These are phyloP conservation scores for Seladonia tumulorum DNA, from an alignment of 2,888 invertebrate species.

Conservation along the genomic window DNA sequence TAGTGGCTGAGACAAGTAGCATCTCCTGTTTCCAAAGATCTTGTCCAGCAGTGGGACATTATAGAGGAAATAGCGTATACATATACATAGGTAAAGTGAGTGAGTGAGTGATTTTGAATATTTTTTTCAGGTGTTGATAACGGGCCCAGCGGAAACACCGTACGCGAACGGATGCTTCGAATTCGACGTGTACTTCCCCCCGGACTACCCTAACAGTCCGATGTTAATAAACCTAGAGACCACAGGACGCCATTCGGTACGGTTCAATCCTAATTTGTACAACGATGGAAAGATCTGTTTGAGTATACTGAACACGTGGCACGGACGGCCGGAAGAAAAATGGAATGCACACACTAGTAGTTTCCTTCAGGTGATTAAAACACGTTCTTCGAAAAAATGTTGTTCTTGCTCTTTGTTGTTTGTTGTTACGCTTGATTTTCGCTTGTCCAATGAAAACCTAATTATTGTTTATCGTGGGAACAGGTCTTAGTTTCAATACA, in stretches of 20 bases:
- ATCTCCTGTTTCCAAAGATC: no score
- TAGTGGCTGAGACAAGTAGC: no score
- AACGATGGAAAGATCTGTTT: slow-evolving; percentile 98
- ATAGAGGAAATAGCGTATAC: no score
- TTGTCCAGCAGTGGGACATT: no score
- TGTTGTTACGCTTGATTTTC: not conserved
- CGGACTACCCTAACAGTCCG: slow-evolving; percentile 92
- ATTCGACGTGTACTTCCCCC: slow-evolving; percentile 95
- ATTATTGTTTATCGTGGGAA: not conserved
- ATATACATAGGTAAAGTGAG: no score
- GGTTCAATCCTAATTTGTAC: slow-evolving; percentile 97
- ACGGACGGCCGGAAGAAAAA: slow-evolving; percentile 97
- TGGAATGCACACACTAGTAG: slow-evolving; percentile 98
- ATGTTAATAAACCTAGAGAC: slow-evolving; percentile 97
- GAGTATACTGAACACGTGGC: slow-evolving; percentile 98
- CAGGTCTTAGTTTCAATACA: slow-evolving; percentile 96
- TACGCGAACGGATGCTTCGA: slow-evolving; percentile 97
- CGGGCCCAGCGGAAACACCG: slow-evolving; percentile 95
- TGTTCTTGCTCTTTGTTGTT: not conserved
- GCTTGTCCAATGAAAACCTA: not conserved
- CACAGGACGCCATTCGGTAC: slow-evolving; percentile 94
- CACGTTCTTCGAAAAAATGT: not conserved
- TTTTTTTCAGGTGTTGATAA: slow-evolving; percentile 91
- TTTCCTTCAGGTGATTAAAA: slow-evolving; percentile 89
- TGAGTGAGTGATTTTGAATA: not conserved